A percentile compares a stretch with the other conserved stretches of the same genome.
Evolutionary conservation across 2,888 invertebrate species (phyloP).

Genomic region (Lasioglossum lativentre): DNA sequence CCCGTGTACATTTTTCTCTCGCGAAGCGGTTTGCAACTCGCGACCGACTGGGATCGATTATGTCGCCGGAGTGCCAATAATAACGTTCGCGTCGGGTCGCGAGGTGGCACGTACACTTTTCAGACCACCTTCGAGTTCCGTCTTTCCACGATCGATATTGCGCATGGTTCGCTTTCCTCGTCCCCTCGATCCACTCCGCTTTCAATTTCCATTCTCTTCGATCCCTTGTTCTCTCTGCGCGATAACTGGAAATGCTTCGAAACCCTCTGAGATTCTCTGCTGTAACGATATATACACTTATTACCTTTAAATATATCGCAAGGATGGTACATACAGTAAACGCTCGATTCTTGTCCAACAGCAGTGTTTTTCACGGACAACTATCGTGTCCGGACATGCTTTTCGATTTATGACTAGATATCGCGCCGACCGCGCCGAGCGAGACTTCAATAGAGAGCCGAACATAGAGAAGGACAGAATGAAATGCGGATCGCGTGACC

Average conservation of each 20-base stretch:
- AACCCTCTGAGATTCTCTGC: too few relatives aligned
- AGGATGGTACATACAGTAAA: too few relatives aligned
- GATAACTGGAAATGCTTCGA: neutral
- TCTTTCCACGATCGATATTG: constrained; percentile 26
- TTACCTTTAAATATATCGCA: too few relatives aligned
- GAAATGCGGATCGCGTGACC: too few relatives aligned
- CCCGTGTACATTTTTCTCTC: neutral
- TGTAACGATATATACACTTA: too few relatives aligned
- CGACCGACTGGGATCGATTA: constrained; percentile 39
- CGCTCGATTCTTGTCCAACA: too few relatives aligned
- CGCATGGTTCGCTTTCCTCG: neutral
- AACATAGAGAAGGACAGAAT: too few relatives aligned
- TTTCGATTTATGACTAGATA: too few relatives aligned
- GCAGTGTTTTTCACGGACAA: too few relatives aligned
- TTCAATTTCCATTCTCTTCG: neutral
- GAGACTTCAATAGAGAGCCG: too few relatives aligned
- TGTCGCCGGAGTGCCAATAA: constrained; percentile 33
- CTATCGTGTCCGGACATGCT: too few relatives aligned
- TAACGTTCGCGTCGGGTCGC: constrained; percentile 8
- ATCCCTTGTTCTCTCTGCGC: neutral
- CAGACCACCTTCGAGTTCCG: constrained; percentile 1
- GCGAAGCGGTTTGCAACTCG: neutral
- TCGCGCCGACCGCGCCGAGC: too few relatives aligned
- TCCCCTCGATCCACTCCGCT: neutral
- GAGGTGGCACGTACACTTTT: constrained; percentile 2